phyloP scores from a whole-genome alignment of 2,113 vertebrate species.

The Dicerorhinus sumatrensis region DNA sequence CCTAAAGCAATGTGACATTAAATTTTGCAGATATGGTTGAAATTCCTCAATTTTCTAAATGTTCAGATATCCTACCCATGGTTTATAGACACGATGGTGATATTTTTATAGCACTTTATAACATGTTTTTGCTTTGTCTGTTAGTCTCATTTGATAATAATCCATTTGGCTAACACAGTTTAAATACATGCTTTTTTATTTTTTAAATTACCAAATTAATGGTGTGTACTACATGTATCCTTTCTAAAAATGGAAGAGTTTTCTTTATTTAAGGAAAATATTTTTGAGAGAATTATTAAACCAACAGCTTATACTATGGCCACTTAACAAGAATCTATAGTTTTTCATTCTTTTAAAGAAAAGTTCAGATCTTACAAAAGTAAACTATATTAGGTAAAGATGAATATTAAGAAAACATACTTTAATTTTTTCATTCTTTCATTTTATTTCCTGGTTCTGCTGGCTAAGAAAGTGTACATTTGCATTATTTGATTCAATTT shows the following conservation, averaged over 20 bases:
- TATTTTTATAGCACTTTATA: not conserved
- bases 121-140: slow-evolving; percentile 29
- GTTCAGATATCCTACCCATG: slow-evolving; percentile 49
- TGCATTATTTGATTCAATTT: slow-evolving; percentile 55
- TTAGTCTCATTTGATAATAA: slow-evolving; percentile 54
- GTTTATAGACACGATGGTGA: slow-evolving; percentile 28
- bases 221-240: slow-evolving; percentile 58
- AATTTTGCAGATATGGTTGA: slow-evolving; percentile 59
- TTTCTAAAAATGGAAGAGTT: slow-evolving; percentile 74
- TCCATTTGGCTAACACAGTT: slow-evolving; percentile 47
- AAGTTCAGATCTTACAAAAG: slow-evolving; percentile 41
- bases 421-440: slow-evolving; percentile 38
- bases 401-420: slow-evolving; percentile 58
- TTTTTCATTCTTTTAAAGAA: slow-evolving; percentile 90
- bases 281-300: slow-evolving; percentile 87
- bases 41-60: slow-evolving; percentile 63
- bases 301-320: slow-evolving; percentile 74
- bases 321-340: slow-evolving; percentile 84
- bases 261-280: slow-evolving; percentile 78
- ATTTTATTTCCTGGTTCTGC: slow-evolving; percentile 63
- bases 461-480: slow-evolving; percentile 71
- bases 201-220: slow-evolving; percentile 74
- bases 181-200: slow-evolving; percentile 66
- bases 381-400: slow-evolving; percentile 53
- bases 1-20: slow-evolving; percentile 34